A percentile compares a stretch with the other conserved stretches of the same genome.
Evolutionary conservation across 1,140 invertebrate genomes (phyloP).

Genomic region (Nasonia longicornis): DNA sequence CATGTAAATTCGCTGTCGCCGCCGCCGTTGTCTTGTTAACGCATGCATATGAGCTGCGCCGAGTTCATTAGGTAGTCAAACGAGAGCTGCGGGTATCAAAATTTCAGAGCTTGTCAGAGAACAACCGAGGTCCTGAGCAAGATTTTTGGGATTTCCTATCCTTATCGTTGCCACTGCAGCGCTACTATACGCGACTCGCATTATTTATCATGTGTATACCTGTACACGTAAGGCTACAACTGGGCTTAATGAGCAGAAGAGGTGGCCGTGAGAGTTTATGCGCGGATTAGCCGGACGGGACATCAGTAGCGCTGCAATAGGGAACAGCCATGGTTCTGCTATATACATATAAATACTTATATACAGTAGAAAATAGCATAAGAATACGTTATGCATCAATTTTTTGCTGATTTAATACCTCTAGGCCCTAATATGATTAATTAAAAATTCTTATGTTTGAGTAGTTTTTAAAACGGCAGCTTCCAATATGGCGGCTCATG

Average conservation of each 20-base stretch:
- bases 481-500: no score
- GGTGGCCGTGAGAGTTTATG: background rate
- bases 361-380: no score
- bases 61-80: slow-evolving; percentile 2
- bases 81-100: background rate
- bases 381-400: no score
- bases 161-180: slow-evolving; percentile 1
- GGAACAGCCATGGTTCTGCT: no score
- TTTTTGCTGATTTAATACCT: no score
- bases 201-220: background rate
- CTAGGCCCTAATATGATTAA: no score
- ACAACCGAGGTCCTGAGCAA: background rate
- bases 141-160: slow-evolving; percentile 6
- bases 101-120: slow-evolving; percentile 5
- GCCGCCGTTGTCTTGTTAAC: background rate
- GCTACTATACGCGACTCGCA: background rate
- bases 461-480: no score
- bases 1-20: background rate
- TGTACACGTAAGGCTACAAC: background rate
- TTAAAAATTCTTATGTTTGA: no score
- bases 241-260: background rate
- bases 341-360: no score
- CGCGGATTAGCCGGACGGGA: background rate
- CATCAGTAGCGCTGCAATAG: background rate
- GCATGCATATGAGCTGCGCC: background rate